These are phyloP conservation scores for Triplophysa yarkandensis DNA, from an alignment of 2,797 vertebrate genomes.

Conservation along the genomic window DNA sequence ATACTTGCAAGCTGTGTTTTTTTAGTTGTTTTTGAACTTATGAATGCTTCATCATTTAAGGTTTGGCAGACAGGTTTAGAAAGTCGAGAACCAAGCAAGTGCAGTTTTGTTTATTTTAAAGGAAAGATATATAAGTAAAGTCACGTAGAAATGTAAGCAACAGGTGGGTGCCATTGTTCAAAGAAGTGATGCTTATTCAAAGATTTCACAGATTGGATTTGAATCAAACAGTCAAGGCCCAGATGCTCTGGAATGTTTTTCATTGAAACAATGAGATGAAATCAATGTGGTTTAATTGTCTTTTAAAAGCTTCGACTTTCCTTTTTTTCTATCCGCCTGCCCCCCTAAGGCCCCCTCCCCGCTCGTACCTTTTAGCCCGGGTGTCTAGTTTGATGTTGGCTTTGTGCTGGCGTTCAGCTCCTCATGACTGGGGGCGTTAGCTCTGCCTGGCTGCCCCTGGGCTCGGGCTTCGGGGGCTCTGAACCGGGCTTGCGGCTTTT, in stretches of 20 bases:
- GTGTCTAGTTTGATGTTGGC: conserved; percentile 57
- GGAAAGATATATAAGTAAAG: background rate
- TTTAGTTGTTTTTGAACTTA: conserved; percentile 25
- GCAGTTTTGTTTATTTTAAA: conserved; percentile 15
- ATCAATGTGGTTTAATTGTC: conserved; percentile 60
- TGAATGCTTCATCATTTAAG: conserved; percentile 12
- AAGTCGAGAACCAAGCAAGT: conserved; percentile 9
- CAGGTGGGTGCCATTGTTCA: conserved; percentile 26
- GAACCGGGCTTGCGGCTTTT: conserved; percentile 60
- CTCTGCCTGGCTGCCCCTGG: conserved; percentile 50
- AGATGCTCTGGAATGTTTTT: conserved; percentile 37
- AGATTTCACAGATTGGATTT: background rate
- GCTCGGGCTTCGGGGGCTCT: conserved; percentile 68
- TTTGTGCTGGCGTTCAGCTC: conserved; percentile 53
- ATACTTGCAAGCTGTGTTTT: conserved; percentile 46
- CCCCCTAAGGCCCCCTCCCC: background rate
- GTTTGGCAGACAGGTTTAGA: background rate
- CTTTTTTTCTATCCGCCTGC: conserved; percentile 3
- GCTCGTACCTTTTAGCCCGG: conserved; percentile 40
- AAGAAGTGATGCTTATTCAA: background rate
- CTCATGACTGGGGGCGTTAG: conserved; percentile 55
- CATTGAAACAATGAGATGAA: conserved; percentile 44
- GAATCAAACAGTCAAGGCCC: conserved; percentile 9
- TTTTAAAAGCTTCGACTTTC: conserved; percentile 42
- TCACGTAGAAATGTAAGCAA: conserved; percentile 10